Evolutionary conservation across 2,888 invertebrate genomes (phyloP).

Genomic region (Apocheima hispidaria): DNA sequence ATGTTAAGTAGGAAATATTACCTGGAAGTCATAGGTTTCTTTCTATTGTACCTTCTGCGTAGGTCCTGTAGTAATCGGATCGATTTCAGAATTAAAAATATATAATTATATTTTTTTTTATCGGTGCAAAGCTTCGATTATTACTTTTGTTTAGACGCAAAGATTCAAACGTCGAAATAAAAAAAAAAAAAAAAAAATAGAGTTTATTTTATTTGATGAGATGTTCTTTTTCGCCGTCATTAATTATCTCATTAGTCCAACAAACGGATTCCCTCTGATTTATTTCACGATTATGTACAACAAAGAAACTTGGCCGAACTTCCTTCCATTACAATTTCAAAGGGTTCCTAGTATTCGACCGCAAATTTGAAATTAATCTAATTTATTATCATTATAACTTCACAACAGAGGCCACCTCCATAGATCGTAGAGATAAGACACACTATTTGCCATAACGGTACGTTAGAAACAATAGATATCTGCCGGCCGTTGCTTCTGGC

Average conservation of each 20-base stretch:
- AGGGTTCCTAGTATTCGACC: slow-evolving; percentile 38
- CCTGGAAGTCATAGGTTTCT: too few relatives aligned
- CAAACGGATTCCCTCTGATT: slow-evolving; percentile 22
- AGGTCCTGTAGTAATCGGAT: too few relatives aligned
- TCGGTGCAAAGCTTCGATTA: too few relatives aligned
- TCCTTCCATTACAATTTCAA: slow-evolving; percentile 39
- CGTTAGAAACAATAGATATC: slow-evolving; percentile 59
- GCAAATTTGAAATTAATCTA: slow-evolving; percentile 41
- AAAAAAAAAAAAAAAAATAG: neutral
- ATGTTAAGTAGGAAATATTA: too few relatives aligned
- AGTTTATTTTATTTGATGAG: neutral
- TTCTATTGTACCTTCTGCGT: too few relatives aligned
- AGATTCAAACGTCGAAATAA: too few relatives aligned
- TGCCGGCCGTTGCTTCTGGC: slow-evolving; percentile 57
- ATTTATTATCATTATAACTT: slow-evolving; percentile 44
- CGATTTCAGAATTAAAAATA: too few relatives aligned
- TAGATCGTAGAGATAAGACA: slow-evolving; percentile 42
- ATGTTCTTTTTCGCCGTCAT: neutral
- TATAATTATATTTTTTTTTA: too few relatives aligned
- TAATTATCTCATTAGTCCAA: slow-evolving; percentile 9
- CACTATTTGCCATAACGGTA: slow-evolving; percentile 38
- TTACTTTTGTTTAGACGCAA: too few relatives aligned
- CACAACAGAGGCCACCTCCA: slow-evolving; percentile 28
- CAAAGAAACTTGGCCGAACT: slow-evolving; percentile 34
- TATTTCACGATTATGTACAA: slow-evolving; percentile 25